Evolutionary conservation across 35 echinoderm and acorn worm species (phyloP), one percentile per base, ranked within the genome.

Genomic region (Lytechinus variegatus): DNA sequence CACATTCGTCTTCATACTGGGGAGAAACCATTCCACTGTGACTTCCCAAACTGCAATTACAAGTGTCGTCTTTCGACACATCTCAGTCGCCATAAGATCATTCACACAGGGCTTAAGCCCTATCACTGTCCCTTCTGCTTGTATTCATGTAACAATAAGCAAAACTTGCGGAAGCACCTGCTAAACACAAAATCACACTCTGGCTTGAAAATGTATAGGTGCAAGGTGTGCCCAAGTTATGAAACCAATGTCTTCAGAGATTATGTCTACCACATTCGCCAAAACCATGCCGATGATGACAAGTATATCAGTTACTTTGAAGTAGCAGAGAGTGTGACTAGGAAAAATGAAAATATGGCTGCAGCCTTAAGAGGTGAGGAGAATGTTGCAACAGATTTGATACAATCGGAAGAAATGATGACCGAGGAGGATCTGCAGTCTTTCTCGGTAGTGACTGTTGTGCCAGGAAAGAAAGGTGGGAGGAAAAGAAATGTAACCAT

Each of bases 101-200:
- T 97, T 44, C 98, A 99, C 66, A 97, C 96, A 5, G 98, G 97
- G 3, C 95, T 95, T 28, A 99, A 97, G 88, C 98, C 98, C 0
- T 99, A 97, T 89, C 98, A 99, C 58, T 99, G 98, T 86, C 98
- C 98, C 28, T 97, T 97, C 87, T 99, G 98, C 71, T 86, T 93
- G 21, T 98, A 99, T 87, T 94, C 95, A 11, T 96, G 96, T 54
- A 97, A 97, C 56, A 94, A 95, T 72, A 96, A 98, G 52, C 97
- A 98, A 56, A 99, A 99, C 53, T 57, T 99, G 10, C 94, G 97
- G 10, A 99, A 99, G 87, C 98, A 99, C 86, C 95, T 99, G 6
- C 88, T 94, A 54, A 96, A 95, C 57, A 98, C 98, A 13, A 97
- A 97, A 86, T 97, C 97, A 72, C 98, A 99, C 71, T 86, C 86